Base-by-base conservation (phyloP, 92 coral and sea anemone genomes). In the Galaxea fascicularis region DNA sequence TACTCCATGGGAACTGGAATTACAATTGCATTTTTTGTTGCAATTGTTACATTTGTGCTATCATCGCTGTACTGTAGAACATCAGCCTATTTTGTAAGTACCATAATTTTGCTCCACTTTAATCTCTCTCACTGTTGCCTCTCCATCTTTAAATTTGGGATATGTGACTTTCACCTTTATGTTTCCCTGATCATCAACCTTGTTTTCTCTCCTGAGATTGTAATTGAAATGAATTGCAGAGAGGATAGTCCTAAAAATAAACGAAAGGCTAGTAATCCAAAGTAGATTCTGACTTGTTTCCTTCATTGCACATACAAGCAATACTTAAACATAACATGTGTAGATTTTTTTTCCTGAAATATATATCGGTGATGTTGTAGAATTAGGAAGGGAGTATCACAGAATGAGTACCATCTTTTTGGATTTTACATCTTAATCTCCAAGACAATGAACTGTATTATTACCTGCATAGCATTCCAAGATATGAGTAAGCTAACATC, bases 401-500 rank as follows among this genome's bases (percentile, higher is more conserved):
- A 56, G 20, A 56, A 56, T 56, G 62, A 56, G 62, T 56, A 22
- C 20, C 62, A 14, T 16, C 62, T 56, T 56, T 56, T 56, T 56
- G 62, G 62, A 56, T 56, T 56, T 11, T 16, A 56, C 20, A 22
- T 56, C 62, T 56, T 14, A 16, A 56, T 56, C 20, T 56, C 62
- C 14, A 56, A 56, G 16, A 56, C 14, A 56, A 56, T 56, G 62
- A 14, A 56, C 29, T 20, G 24, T 67, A 46, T 72, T 24, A 72
- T 76, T 72, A 88, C 94, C 94, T 88, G 76, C 76, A 44, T 16
- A 78, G 78, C 87, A 91, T 91, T 27, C 94, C 92, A 53, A 84
- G 78, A 54, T 82, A 77, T 17, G 92, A 83, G 74, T 17, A 88
- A 18, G 87, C 79, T 21, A 67, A 59, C n/a, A n/a, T n/a, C n/a